These are phyloP conservation scores for Stramonita haemastoma DNA, from an alignment of 2,888 invertebrate genomes.

Conservation along the genomic window DNA sequence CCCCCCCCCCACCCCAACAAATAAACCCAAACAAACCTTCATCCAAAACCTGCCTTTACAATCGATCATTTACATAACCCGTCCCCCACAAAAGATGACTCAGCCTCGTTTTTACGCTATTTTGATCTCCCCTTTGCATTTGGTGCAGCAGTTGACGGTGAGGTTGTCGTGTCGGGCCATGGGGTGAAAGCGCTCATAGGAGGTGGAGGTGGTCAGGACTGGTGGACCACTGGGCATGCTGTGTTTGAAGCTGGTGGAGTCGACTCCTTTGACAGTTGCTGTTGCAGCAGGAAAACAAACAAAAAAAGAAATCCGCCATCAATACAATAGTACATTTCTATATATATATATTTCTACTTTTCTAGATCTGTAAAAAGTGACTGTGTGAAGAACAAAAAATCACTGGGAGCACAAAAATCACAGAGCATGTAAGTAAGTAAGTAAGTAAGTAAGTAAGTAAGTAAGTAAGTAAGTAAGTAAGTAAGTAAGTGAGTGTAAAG, in stretches of 20 bases:
- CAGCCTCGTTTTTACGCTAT: conserved; percentile 51
- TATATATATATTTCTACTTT: not conserved
- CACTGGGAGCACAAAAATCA: no score
- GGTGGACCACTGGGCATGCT: conserved; percentile 9
- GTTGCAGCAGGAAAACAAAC: not conserved
- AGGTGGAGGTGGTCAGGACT: conserved; percentile 44
- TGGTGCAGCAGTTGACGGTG: conserved; percentile 71
- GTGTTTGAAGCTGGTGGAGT: conserved; percentile 13
- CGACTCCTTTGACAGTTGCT: conserved; percentile 49
- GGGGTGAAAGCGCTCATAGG: conserved; percentile 68
- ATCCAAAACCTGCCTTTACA: not conserved
- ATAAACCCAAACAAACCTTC: not conserved
- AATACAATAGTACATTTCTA: not conserved
- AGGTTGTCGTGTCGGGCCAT: conserved; percentile 70
- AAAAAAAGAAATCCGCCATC: not conserved
- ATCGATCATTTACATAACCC: not conserved
- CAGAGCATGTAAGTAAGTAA: no score
- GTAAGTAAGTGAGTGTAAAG: no score
- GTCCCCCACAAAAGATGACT: not conserved
- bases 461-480: no score
- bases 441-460: no score
- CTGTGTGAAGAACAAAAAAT: not conserved
- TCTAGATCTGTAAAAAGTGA: not conserved
- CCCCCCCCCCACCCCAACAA: not conserved
- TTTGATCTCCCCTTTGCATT: conserved; percentile 72